Base-by-base conservation (phyloP, 1,140 invertebrate genomes). In the Diabrotica undecimpunctata region DNA sequence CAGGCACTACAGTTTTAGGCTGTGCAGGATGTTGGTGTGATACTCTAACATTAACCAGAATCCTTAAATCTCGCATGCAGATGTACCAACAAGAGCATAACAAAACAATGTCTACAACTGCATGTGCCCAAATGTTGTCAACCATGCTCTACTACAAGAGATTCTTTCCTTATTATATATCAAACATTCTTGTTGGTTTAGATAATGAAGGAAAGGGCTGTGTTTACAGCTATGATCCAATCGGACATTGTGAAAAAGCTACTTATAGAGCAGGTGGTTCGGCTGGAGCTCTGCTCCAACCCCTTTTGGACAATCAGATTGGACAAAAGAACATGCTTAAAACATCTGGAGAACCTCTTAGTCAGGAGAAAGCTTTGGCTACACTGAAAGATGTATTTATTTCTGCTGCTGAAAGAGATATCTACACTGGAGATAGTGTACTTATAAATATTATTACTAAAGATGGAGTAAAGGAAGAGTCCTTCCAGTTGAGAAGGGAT, bases 111-210 rank as follows among this genome's bases (percentile, higher is more conserved):
- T 85, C 90, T 5, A 96, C 96, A 0, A 85, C 89, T 65, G 95
- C 97, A 9, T 86, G 94, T 11, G 94, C 97, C 11, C 95, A 98
- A 80, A 92, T 99, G 89, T 79, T 99, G 2, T 95, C 97, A 0
- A 97, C 92, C 6, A 92, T 97, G 84, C 82, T 99, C 64, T 99
- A 99, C 78, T 92, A 96, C 74, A 95, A 95, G 72, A 85, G 98
- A 66, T 99, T 99, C 79, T 99, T 99, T 79, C 98, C 98, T 0
- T 99, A 98, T 78, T 99, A 99, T 78, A 90, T 98, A 8, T 92
- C 92, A 38, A 98, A 97, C 78, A 88, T 99, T 38, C 80, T 99
- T 59, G 96, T 94, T 68, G 98, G 98, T 0, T 76, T 94, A 12
- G 91, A 94, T 79, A 82, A 83, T 72, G 84, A 92, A 74, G 96